These are phyloP conservation scores for Nyctalus aviator DNA, from an alignment of 2,797 vertebrate species.

Conservation along the genomic window DNA sequence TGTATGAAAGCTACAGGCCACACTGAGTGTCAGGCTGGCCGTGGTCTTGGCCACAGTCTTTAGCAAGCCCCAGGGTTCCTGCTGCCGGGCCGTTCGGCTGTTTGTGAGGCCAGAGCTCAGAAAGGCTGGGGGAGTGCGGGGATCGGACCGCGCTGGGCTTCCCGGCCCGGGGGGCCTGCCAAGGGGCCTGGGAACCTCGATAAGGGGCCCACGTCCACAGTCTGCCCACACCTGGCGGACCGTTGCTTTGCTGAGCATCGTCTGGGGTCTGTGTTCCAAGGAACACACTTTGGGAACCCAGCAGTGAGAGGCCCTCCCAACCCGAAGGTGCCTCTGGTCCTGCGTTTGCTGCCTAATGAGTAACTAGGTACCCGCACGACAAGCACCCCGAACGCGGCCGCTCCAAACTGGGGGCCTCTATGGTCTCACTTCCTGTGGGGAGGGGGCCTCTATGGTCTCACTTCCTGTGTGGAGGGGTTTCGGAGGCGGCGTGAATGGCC, in stretches of 20 bases:
- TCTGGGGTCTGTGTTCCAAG: background rate
- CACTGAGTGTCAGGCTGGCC: background rate
- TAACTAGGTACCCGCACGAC: background rate
- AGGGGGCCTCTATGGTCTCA: background rate
- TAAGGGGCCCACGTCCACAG: fast-evolving
- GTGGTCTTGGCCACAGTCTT: background rate
- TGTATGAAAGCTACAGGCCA: fast-evolving
- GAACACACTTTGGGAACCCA: background rate
- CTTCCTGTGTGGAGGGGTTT: background rate
- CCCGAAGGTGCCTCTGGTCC: background rate
- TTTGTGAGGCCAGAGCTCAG: background rate
- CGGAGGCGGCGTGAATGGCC: too few relatives aligned
- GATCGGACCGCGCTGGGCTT: background rate
- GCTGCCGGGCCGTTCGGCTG: background rate
- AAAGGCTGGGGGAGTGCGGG: background rate
- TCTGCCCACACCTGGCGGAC: background rate
- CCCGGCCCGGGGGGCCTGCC: background rate
- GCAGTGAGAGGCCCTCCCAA: background rate
- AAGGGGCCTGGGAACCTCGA: background rate
- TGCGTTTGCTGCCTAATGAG: background rate
- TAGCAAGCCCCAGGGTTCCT: background rate
- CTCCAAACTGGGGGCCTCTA: background rate
- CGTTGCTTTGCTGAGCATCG: background rate
- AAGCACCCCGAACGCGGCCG: background rate
- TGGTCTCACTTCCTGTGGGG: background rate